Percentiles rank a stretch among this genome's conserved stretches.
These are phyloP conservation scores for Bicyclus anynana DNA, from an alignment of 1,140 invertebrate species.

Conservation along the genomic window DNA sequence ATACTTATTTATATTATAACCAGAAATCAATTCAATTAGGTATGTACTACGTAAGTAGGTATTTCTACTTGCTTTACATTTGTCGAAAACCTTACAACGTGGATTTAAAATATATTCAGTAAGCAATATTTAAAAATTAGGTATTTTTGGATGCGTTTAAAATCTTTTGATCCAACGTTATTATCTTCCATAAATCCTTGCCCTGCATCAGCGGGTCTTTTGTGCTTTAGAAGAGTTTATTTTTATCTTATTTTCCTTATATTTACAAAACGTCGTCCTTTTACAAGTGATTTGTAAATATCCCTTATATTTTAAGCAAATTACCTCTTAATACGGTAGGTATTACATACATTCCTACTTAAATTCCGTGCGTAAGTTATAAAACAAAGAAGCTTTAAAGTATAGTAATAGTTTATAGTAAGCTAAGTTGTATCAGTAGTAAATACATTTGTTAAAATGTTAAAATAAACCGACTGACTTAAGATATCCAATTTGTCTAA, in stretches of 20 bases:
- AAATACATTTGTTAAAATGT: conserved; percentile 13
- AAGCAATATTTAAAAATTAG: too few relatives aligned
- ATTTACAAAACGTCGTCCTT: not conserved
- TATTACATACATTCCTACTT: conserved; percentile 49
- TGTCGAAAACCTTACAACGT: too few relatives aligned
- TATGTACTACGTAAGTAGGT: too few relatives aligned
- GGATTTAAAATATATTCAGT: too few relatives aligned
- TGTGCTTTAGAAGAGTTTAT: not conserved
- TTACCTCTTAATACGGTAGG: conserved; percentile 7
- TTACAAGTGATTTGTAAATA: not conserved
- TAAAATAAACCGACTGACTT: conserved; percentile 16
- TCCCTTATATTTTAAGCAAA: conserved; percentile 3
- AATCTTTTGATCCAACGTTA: not conserved
- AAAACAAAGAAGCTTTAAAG: conserved; percentile 70
- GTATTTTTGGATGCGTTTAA: too few relatives aligned
- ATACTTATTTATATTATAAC: too few relatives aligned
- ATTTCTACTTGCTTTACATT: too few relatives aligned
- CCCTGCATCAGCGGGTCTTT: not conserved
- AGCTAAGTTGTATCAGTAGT: conserved; percentile 21
- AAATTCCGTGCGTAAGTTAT: conserved; percentile 40
- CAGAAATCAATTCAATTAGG: too few relatives aligned
- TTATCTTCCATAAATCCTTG: not conserved
- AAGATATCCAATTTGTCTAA: conserved; percentile 8
- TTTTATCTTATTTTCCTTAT: not conserved
- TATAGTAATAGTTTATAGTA: conserved; percentile 35